Evolutionary conservation across 2,888 invertebrate genomes (phyloP).

Genomic region (Aleiodes alternator): DNA sequence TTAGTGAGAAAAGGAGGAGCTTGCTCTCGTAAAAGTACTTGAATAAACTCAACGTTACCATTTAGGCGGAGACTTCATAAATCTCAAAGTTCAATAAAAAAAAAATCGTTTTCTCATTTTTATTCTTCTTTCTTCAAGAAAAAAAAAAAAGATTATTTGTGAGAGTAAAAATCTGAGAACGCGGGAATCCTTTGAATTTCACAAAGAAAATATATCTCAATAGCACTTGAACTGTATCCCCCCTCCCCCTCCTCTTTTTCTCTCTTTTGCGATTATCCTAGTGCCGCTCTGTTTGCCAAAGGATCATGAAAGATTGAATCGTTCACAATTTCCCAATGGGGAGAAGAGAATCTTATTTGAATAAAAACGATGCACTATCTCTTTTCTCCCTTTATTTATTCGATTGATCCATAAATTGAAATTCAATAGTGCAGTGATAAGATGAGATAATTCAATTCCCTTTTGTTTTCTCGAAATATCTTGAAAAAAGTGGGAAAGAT

Average conservation of each 20-base stretch:
- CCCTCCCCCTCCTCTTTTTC: too few relatives aligned
- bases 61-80: conserved; percentile 32
- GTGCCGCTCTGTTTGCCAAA: conserved; percentile 29
- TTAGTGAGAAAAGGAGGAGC: conserved; percentile 57
- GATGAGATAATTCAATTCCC: too few relatives aligned
- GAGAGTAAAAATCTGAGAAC: conserved; percentile 13
- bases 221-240: too few relatives aligned
- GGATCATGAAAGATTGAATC: conserved; percentile 43
- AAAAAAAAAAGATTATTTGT: neutral
- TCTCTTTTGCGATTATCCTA: too few relatives aligned
- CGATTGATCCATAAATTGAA: conserved; percentile 40
- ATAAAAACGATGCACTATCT: conserved; percentile 39
- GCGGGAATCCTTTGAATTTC: conserved; percentile 29
- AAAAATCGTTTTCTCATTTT: neutral
- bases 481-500: too few relatives aligned
- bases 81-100: conserved; percentile 18
- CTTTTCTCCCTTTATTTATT: conserved; percentile 44
- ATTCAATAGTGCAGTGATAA: too few relatives aligned
- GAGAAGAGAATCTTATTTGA: too few relatives aligned
- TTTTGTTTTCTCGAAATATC: too few relatives aligned
- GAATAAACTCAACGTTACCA: conserved; percentile 15
- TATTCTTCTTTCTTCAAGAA: neutral
- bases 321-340: neutral
- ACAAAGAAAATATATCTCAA: too few relatives aligned
- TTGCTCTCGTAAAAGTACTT: conserved; percentile 50